These are phyloP conservation scores for Arrhamphus sclerolepis DNA, from an alignment of 2,797 vertebrate species.

Conservation along the genomic window DNA sequence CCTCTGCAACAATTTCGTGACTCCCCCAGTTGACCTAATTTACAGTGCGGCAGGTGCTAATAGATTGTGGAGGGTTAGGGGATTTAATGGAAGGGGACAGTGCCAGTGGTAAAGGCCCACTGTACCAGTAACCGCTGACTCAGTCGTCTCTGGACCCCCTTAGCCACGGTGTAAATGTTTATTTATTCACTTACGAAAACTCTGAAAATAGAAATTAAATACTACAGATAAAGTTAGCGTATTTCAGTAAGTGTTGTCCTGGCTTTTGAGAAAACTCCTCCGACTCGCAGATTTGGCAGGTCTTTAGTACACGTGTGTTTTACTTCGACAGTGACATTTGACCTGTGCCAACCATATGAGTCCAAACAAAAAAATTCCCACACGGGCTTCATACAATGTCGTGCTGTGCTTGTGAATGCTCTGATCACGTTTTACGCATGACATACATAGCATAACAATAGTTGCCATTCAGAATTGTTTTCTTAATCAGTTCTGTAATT, in stretches of 20 bases:
- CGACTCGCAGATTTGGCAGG: background rate
- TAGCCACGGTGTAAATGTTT: background rate
- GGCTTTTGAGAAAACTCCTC: background rate
- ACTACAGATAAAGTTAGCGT: too few species aligned
- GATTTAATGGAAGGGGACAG: constrained; percentile 21
- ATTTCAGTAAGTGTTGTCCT: background rate
- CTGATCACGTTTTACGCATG: too few species aligned
- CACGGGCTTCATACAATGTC: background rate
- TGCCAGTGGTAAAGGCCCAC: constrained; percentile 19
- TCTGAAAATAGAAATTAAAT: too few species aligned
- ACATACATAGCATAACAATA: background rate
- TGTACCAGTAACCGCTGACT: constrained; percentile 49
- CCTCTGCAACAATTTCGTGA: constrained; percentile 58
- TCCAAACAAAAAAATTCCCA: constrained; percentile 7
- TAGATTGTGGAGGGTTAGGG: constrained; percentile 63
- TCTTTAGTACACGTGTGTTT: background rate
- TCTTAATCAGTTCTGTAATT: background rate
- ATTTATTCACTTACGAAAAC: constrained; percentile 1
- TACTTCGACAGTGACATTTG: constrained; percentile 14
- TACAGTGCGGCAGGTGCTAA: constrained; percentile 70
- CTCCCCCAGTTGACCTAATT: constrained; percentile 76
- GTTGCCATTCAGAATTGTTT: background rate
- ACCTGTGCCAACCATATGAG: constrained; percentile 17
- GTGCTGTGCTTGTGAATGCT: too few species aligned
- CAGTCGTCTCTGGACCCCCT: constrained; percentile 9